Evolutionary conservation across 2,113 vertebrate species (phyloP).

Genomic region (Melanerpes aurifrons): DNA sequence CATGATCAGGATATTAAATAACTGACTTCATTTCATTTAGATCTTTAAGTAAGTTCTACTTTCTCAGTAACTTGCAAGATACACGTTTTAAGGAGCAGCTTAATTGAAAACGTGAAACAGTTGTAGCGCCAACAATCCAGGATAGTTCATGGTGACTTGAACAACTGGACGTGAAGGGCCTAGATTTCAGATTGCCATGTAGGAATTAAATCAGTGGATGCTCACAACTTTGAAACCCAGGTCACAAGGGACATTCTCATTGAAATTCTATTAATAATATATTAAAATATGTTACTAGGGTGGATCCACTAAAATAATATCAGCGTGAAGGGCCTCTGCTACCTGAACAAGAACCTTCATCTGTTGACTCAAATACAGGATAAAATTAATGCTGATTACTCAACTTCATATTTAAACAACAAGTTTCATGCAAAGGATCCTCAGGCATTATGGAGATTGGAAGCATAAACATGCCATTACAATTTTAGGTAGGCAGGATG

Average conservation of each 20-base stretch:
- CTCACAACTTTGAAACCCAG: not conserved
- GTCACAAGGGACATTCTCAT: not conserved
- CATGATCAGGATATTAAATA: slow-evolving; percentile 17
- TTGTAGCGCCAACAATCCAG: not conserved
- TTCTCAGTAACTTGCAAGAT: slow-evolving; percentile 4
- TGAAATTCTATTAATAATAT: not conserved
- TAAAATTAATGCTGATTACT: slow-evolving; percentile 32
- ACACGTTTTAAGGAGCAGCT: not conserved
- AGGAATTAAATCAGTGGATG: not conserved
- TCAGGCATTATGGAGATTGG: slow-evolving; percentile 18
- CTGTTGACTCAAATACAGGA: slow-evolving; percentile 29
- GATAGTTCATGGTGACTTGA: not conserved
- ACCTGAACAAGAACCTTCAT: not conserved
- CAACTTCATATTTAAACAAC: slow-evolving; percentile 25
- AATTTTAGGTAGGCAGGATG: slow-evolving; percentile 50
- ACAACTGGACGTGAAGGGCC: not conserved
- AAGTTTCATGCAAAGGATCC: slow-evolving; percentile 37
- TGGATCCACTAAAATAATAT: not conserved
- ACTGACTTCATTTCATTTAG: not conserved
- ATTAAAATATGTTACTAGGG: not conserved
- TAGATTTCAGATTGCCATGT: not conserved
- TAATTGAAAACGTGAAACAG: not conserved
- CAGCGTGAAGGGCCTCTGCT: not conserved
- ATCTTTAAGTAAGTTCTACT: not conserved
- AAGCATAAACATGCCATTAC: slow-evolving; percentile 50